Conservation (phyloP, 1,140 invertebrate species). For the Catajapyx aquilonaris region DNA sequence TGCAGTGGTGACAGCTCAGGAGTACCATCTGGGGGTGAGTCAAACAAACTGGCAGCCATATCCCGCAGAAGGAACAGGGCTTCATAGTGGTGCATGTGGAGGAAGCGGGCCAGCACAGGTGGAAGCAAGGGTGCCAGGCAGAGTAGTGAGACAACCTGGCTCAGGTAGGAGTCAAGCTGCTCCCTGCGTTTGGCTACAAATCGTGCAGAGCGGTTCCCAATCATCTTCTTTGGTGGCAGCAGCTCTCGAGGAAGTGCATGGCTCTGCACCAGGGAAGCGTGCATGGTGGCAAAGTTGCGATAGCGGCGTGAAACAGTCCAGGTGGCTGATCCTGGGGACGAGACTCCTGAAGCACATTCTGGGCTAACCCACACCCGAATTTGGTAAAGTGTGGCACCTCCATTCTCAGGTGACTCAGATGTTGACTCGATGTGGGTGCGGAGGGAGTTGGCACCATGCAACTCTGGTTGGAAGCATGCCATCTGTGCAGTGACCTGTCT, state of each 20-base stretch:
- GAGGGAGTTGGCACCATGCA: too few species aligned
- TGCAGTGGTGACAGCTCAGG: too few species aligned
- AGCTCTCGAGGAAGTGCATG: conserved; percentile 61
- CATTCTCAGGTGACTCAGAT: too few species aligned
- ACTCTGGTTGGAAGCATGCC: too few species aligned
- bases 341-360: too few species aligned
- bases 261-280: conserved; percentile 54
- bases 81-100: conserved; percentile 62
- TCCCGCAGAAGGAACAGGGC: conserved; percentile 59
- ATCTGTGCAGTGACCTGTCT: too few species aligned
- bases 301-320: too few species aligned
- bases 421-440: too few species aligned
- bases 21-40: too few species aligned
- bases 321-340: too few species aligned
- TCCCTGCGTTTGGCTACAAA: conserved; percentile 66
- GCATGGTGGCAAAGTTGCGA: conserved; percentile 69
- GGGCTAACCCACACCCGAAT: too few species aligned
- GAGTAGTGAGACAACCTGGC: conserved; percentile 47
- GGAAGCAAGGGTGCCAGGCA: conserved; percentile 43
- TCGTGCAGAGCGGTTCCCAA: conserved; percentile 50
- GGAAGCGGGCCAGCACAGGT: conserved; percentile 45
- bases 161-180: conserved; percentile 59
- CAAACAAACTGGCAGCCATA: conserved; percentile 47
- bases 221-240: conserved; percentile 74
- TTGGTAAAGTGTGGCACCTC: too few species aligned